Percentiles rank a stretch among this genome's conserved stretches.
phyloP scores from a whole-genome alignment of 2,888 invertebrate genomes.

The Callyntrura guangdongensis region DNA sequence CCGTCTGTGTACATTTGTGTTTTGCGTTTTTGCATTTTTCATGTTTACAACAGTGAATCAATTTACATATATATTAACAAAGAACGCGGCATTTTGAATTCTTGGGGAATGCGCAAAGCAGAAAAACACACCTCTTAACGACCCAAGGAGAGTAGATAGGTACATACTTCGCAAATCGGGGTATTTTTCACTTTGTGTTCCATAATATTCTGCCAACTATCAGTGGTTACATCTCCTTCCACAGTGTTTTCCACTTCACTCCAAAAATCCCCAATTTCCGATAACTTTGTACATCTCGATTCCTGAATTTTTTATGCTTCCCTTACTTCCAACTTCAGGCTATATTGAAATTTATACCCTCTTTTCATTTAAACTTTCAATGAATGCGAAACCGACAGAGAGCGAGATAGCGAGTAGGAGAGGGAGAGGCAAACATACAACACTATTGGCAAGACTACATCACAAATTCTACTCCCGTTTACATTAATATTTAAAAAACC shows the following conservation, averaged over 20 bases:
- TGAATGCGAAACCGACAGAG: neutral
- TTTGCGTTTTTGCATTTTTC: slow-evolving; percentile 29
- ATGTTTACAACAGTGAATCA: slow-evolving; percentile 51
- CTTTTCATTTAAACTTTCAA: slow-evolving; percentile 18
- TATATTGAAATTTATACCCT: slow-evolving; percentile 41
- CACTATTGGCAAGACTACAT: neutral
- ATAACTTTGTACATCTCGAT: slow-evolving; percentile 21
- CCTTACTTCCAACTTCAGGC: neutral
- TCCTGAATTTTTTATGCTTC: slow-evolving; percentile 6
- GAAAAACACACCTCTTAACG: neutral
- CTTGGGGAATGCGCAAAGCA: neutral
- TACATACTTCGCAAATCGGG: neutral
- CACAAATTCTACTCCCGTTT: slow-evolving; percentile 62
- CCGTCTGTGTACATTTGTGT: neutral
- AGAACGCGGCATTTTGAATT: neutral
- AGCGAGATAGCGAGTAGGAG: neutral
- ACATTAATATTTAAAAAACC: slow-evolving; percentile 63
- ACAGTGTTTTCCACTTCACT: neutral
- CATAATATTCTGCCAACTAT: neutral
- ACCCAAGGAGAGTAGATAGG: neutral
- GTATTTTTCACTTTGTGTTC: slow-evolving; percentile 6
- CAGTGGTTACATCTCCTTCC: neutral
- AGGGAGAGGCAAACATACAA: neutral
- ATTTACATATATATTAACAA: slow-evolving; percentile 56
- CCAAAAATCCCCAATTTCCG: neutral